Percentiles rank a stretch among this genome's conserved stretches.
Evolutionary conservation across 2,888 invertebrate genomes (phyloP).

Genomic region (Dexiosoma caninum): DNA sequence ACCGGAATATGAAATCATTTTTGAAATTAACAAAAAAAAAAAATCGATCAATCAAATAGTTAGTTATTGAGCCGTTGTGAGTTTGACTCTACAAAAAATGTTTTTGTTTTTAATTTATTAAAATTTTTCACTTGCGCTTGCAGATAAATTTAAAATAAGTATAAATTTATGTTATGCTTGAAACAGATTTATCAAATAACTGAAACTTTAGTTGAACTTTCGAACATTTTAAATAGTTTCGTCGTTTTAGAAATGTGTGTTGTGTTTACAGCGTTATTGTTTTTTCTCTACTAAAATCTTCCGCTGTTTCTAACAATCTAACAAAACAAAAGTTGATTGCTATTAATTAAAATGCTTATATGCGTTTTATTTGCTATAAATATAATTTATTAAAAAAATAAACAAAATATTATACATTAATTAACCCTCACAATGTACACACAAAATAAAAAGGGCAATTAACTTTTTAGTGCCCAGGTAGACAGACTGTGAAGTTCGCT

Average conservation of each 20-base stretch:
- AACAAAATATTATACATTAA: not conserved
- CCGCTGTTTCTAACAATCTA: not conserved
- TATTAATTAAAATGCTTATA: slow-evolving; percentile 32
- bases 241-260: not conserved
- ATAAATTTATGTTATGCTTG: not conserved
- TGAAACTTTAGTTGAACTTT: slow-evolving; percentile 5
- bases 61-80: too few species aligned
- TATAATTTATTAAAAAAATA: slow-evolving; percentile 14
- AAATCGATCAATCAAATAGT: too few species aligned
- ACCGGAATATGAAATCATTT: slow-evolving; percentile 69
- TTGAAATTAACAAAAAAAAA: too few species aligned
- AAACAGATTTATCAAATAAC: slow-evolving; percentile 17
- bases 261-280: slow-evolving; percentile 18
- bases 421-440: slow-evolving; percentile 17
- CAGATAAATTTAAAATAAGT: not conserved
- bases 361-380: slow-evolving; percentile 16
- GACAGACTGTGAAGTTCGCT: too few species aligned
- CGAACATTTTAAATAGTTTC: slow-evolving; percentile 42
- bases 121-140: not conserved
- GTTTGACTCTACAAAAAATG: not conserved
- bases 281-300: slow-evolving; percentile 24
- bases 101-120: not conserved
- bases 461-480: too few species aligned
- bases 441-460: too few species aligned
- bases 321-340: slow-evolving; percentile 26